These are phyloP conservation scores for Campaea margaritaria DNA, from an alignment of 2,888 invertebrate species.

Conservation along the genomic window DNA sequence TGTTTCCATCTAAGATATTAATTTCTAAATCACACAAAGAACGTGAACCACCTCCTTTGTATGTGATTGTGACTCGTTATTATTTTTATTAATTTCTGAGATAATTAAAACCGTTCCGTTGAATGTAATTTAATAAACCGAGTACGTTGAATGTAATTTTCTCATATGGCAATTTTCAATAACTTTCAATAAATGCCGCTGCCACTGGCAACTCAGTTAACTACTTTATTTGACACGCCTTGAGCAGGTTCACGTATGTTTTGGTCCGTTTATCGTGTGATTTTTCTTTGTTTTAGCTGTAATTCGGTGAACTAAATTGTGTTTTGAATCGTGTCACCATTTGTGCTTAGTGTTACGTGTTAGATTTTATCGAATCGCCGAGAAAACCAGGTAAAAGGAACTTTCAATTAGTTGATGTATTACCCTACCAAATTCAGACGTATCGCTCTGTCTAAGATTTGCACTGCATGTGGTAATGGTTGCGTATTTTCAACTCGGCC, in stretches of 20 bases:
- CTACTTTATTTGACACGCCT: conserved; percentile 25
- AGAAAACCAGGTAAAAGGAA: conserved; percentile 48
- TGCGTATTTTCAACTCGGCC: conserved; percentile 10
- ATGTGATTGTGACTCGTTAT: too few relatives aligned
- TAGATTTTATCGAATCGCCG: conserved; percentile 9
- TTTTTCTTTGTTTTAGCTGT: conserved; percentile 5
- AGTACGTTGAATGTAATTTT: not conserved
- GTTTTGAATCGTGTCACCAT: not conserved
- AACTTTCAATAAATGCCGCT: not conserved
- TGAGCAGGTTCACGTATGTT: conserved; percentile 4
- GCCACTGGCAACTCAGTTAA: not conserved
- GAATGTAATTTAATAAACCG: too few relatives aligned
- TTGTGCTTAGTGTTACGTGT: not conserved
- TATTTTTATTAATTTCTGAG: too few relatives aligned
- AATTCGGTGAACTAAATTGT: conserved; percentile 7
- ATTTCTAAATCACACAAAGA: too few relatives aligned
- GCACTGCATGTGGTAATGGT: too few relatives aligned
- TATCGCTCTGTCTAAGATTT: not conserved
- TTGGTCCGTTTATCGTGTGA: conserved; percentile 10
- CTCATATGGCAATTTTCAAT: not conserved
- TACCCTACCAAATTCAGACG: conserved; percentile 12
- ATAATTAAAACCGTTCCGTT: too few relatives aligned
- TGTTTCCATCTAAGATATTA: too few relatives aligned
- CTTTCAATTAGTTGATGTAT: conserved; percentile 45
- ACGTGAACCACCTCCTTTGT: too few relatives aligned